Base-by-base conservation (phyloP, 2,888 invertebrate species). In the Apocheima hispidaria region DNA sequence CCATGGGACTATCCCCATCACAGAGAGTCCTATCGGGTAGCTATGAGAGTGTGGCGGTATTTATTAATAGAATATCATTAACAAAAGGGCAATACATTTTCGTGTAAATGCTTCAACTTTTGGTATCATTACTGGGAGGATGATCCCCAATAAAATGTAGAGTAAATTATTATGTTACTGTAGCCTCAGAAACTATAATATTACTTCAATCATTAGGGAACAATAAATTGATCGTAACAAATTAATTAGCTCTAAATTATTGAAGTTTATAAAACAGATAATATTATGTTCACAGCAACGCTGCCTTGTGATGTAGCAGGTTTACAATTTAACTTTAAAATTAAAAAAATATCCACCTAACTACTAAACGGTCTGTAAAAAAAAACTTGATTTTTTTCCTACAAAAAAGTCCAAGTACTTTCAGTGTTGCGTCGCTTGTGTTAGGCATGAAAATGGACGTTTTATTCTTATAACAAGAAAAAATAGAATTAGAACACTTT, bases 71-170 rank as follows among this genome's bases (percentile, higher is more conserved):
- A 1, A 21, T 30, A 20, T 23, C 4, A 28, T 38, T 7, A 55
- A 28, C 20, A 46, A 59, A 57, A 70, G 53, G 65, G 38, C 20
- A 46, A 55, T n/a, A 28, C 54, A 20, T 43, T 18, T n/a, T 38
- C 33, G 33, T 21, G 30, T 86, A 88, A 88, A 87, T 87, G 87
- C 86, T 72, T 73, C 75, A 72, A 79, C 75, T 79, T 87, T 87
- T 87, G 86, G 87, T 82, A 81, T 79, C 21, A 55, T 64, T 69
- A 54, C 16, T n/a, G 36, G 26, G 44, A 26, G 26, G 10, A 12
- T 23, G 16, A 10, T 5, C 26, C 54, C 26, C 2, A 46, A 36
- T 9, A 20, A 40, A 28, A 28, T 35, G 5, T 18, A 38, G n/a
- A 40, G 0, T 18, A 12, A 40, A n/a, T 10, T 26, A 44, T 26